Evolutionary conservation across 1,140 invertebrate genomes (phyloP), one percentile per base, ranked within the genome.

Genomic region (Musca vetustissima): DNA sequence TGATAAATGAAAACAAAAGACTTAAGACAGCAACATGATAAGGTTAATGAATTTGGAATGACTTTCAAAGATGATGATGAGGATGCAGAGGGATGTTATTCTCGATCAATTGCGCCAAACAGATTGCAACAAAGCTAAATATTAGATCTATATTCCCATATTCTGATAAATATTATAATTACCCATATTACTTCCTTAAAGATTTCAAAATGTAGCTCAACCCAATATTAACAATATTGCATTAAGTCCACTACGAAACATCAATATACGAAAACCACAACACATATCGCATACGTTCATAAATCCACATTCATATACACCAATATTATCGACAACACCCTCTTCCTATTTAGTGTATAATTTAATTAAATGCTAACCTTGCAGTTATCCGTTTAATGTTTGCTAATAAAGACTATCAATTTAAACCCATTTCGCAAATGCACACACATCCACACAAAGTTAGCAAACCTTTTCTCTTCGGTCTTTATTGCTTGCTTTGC

Each of bases 391-490:
- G 36, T 66, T 49, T 66, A 52, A 52, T 50, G 43, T 66, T 66
- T 49, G 64, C 64, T 66, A 66, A 66, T 66, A 66, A 66, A 66
- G 64, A 25, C 47, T 24, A 66, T 49, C 64, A 52, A 49, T 66
- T 66, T 50, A 66, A 69, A 22, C 36, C 4, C 36, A 43, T 43
- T 43, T 43, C 36, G 36, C 4, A 43, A 4, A 52, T 17, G 1
- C 7, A 52, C 48, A 15, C 2, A 57, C 22, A 57, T 15, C 15
- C 9, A 25, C 15, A n/a, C n/a, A n/a, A 69, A 69, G 66, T 69
- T 69, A 69, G 50, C 68, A 66, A 66, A n/a, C n/a, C n/a, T n/a
- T n/a, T n/a, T n/a, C n/a, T n/a, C 52, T 69, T 66, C 36, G 24
- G 50, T 59, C 25, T 28, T 53, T 6, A 11, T 43, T 6, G 6